Percentiles rank a stretch among this genome's conserved stretches.
phyloP scores from a whole-genome alignment of 1,140 invertebrate species.

The Aethina tumida region DNA sequence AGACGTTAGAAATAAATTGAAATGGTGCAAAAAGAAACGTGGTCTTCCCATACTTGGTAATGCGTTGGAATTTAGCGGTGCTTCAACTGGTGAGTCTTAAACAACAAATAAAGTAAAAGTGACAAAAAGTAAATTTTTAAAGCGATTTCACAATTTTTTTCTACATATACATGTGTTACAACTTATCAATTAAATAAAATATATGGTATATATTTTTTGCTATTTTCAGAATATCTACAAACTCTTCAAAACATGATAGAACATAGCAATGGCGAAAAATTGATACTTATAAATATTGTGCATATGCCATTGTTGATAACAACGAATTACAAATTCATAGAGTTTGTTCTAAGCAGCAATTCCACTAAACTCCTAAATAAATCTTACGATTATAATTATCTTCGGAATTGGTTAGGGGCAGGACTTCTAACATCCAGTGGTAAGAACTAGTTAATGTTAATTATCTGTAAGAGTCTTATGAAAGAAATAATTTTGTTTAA shows the following conservation, averaged over 20 bases:
- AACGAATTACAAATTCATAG: slow-evolving; percentile 13
- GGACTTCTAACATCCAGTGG: slow-evolving; percentile 62
- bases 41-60: slow-evolving; percentile 5
- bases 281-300: background rate
- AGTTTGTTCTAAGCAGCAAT: slow-evolving; percentile 52
- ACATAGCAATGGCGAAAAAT: background rate
- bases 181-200: too few species aligned
- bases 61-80: slow-evolving; percentile 1
- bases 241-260: background rate
- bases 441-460: too few species aligned
- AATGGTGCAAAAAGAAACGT: too few species aligned
- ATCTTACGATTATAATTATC: slow-evolving; percentile 56
- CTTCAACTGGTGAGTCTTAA: slow-evolving; percentile 1
- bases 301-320: background rate
- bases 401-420: slow-evolving; percentile 67
- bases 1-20: too few species aligned
- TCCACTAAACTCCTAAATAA: slow-evolving; percentile 63
- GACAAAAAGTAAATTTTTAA: too few species aligned
- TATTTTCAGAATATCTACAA: background rate
- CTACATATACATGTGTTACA: too few species aligned
- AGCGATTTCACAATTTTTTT: too few species aligned
- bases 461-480: background rate
- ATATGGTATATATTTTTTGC: slow-evolving; percentile 2
- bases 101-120: too few species aligned
- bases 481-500: slow-evolving; percentile 4